Base-by-base conservation (phyloP, 2,113 vertebrate genomes). In the Hippopotamus amphibius region DNA sequence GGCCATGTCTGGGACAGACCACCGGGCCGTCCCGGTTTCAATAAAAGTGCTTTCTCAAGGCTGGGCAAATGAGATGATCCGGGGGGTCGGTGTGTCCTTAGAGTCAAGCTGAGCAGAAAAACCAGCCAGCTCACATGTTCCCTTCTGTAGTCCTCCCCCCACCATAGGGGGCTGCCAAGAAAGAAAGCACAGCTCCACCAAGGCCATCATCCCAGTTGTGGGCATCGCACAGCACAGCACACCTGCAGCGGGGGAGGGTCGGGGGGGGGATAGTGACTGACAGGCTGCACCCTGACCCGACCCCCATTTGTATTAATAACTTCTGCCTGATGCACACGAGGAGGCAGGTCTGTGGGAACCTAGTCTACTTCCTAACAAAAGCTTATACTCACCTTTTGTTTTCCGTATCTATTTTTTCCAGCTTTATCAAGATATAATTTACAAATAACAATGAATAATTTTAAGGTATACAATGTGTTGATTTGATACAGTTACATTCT, bases 241-340 rank as follows among this genome's bases (percentile, higher is more conserved):
- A 11, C 37, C 43, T 9, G n/a, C 24, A 9, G 15, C 0, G 26
- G 19, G 6, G 19, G 7, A 6, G 2, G 14, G 81, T 37, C 11
- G 1, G 7, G 16, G 2, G 2, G 2, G 6, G 57, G 22, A 13
- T 6, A n/a, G 48, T 0, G 3, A 19, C 59, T 24, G 13, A 24
- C 37, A 7, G 30, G 22, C 16, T 12, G 16, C 10, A 6, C 4
- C 53, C 72, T 0, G 0, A 22, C 11, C 53, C 7, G 1, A 2
- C 1, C 79, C 17, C 50, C 59, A 0, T 2, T 4, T 9, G 10
- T 3, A 16, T 8, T 22, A 24, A 7, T 28, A 48, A 61, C 5
- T 30, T 41, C 81, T 6, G 13, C 37, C 6, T 1, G 7, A 37
- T 9, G 3, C 50, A 8, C 7, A 17, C 15, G 13, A 66, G 71